phyloP scores from a whole-genome alignment of 2,113 vertebrate genomes.

The Ploceus nigricollis region DNA sequence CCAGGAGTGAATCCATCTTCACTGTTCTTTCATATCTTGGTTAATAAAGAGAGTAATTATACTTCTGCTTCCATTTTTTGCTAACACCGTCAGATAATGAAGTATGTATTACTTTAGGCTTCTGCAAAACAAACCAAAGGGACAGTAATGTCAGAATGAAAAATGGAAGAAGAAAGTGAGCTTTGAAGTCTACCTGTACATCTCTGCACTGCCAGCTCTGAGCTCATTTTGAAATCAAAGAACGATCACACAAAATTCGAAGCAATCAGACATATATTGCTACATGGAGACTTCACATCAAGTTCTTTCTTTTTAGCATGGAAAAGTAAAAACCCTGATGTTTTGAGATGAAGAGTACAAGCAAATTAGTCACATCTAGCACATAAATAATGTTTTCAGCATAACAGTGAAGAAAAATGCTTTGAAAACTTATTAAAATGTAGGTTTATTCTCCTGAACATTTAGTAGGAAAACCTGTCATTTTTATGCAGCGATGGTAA shows the following conservation, averaged over 20 bases:
- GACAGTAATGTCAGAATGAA: conserved; percentile 2
- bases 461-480: conserved; percentile 1
- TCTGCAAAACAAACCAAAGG: conserved; percentile 46
- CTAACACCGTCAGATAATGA: conserved; percentile 23
- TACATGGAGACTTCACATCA: conserved; percentile 65
- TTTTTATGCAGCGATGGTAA: neutral
- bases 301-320: conserved; percentile 39
- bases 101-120: conserved; percentile 21
- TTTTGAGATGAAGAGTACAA: conserved; percentile 52
- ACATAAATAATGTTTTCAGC: conserved; percentile 45
- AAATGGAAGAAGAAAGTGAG: conserved; percentile 56
- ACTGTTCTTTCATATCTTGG: neutral
- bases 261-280: conserved; percentile 57
- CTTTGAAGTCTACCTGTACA: conserved; percentile 61
- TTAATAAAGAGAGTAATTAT: conserved; percentile 4
- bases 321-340: conserved; percentile 55
- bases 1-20: neutral
- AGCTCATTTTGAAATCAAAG: conserved; percentile 70
- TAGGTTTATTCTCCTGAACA: neutral
- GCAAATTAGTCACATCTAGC: conserved; percentile 59
- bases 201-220: conserved; percentile 42
- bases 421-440: conserved; percentile 40
- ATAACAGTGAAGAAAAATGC: neutral
- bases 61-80: conserved; percentile 6
- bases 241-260: conserved; percentile 46